Percentiles rank a stretch among this genome's conserved stretches.
These are phyloP conservation scores for Drosophila lacicola DNA, from an alignment of 2,888 invertebrate genomes.

Conservation along the genomic window DNA sequence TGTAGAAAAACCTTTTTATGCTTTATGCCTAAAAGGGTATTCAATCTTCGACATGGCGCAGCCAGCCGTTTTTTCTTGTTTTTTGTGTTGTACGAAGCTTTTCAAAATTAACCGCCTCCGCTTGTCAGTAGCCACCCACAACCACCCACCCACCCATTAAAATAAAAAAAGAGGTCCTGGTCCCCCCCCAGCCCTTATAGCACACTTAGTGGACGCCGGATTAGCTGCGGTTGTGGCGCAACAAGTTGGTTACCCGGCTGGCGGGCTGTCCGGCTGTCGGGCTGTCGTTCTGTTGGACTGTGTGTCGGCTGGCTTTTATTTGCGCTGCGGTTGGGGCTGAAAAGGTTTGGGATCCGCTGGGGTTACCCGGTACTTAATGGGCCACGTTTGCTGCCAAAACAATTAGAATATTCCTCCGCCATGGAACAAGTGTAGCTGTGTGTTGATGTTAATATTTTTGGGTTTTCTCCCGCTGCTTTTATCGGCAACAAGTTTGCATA, in stretches of 20 bases:
- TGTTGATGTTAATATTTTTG: constrained; percentile 23
- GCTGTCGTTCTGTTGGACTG: background rate
- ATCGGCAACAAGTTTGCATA: constrained; percentile 41
- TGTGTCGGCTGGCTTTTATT: constrained; percentile 31
- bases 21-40: background rate
- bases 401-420: constrained; percentile 57
- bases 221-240: constrained; percentile 52
- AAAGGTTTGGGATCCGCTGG: constrained; percentile 14
- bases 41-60: background rate
- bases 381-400: constrained; percentile 24
- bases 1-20: too few species aligned
- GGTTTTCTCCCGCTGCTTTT: constrained; percentile 21
- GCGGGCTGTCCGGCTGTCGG: background rate
- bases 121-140: constrained; percentile 4
- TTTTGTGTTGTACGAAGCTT: constrained; percentile 19
- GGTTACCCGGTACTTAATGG: constrained; percentile 12
- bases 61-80: background rate
- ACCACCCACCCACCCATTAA: constrained; percentile 17
- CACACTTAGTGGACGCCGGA: constrained; percentile 53
- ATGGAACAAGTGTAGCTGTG: constrained; percentile 51
- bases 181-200: constrained; percentile 30
- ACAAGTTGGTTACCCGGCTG: constrained; percentile 34
- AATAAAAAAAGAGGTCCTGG: constrained; percentile 12
- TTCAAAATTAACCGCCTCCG: constrained; percentile 47
- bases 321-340: constrained; percentile 48